These are phyloP conservation scores for Dryococelus australis DNA, from an alignment of 2,888 invertebrate genomes.

Conservation along the genomic window DNA sequence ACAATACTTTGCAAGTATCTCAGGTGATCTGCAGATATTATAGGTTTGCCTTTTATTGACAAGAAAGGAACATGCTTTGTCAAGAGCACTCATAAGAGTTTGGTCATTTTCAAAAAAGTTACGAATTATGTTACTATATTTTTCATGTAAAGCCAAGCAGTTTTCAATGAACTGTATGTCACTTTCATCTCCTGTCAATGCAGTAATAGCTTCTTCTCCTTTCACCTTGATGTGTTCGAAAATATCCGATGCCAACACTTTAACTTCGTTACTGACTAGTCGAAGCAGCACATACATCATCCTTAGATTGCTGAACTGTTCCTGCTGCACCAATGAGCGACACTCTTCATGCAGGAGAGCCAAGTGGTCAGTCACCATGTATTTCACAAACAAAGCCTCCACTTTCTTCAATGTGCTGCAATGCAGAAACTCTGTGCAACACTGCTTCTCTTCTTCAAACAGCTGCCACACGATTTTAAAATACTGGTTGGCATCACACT, in stretches of 20 bases:
- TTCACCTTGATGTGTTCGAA: conserved; percentile 63
- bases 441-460: conserved; percentile 77
- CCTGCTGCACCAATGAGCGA: conserved; percentile 73
- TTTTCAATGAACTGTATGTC: conserved; percentile 93
- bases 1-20: conserved; percentile 89
- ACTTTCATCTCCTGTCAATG: conserved; percentile 81
- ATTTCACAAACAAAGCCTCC: conserved; percentile 65
- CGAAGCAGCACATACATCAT: conserved; percentile 91
- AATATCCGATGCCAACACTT: conserved; percentile 66
- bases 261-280: conserved; percentile 80
- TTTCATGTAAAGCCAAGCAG: conserved; percentile 86
- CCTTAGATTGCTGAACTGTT: conserved; percentile 81
- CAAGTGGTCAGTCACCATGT: conserved; percentile 82
- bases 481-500: conserved; percentile 85
- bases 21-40: conserved; percentile 80
- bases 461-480: conserved; percentile 87
- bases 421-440: conserved; percentile 81
- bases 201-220: conserved; percentile 70
- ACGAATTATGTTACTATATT: conserved; percentile 85
- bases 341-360: conserved; percentile 77
- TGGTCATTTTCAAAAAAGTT: conserved; percentile 92
- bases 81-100: conserved; percentile 90
- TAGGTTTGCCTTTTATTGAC: conserved; percentile 79
- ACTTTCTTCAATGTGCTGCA: conserved; percentile 64
- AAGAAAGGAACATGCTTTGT: conserved; percentile 92